Percentiles rank a stretch among this genome's conserved stretches.
phyloP scores from a whole-genome alignment of 2,888 invertebrate species.

The Elmis aenea region DNA sequence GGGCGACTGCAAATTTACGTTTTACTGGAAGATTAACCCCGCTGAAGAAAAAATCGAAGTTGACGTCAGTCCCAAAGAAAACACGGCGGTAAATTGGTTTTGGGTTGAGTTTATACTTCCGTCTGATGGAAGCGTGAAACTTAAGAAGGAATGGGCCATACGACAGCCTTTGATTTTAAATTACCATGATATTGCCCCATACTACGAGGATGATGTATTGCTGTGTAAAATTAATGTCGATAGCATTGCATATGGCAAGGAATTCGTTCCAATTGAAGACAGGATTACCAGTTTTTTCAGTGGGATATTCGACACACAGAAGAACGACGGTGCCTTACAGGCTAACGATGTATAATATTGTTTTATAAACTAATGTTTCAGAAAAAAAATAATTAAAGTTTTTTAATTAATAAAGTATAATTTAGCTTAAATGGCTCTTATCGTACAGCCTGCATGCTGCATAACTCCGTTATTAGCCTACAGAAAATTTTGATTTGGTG shows the following conservation, averaged over 20 bases:
- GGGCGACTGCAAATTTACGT: not conserved
- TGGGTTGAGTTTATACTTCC: conserved; percentile 7
- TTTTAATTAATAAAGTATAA: too few species aligned
- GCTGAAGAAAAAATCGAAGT: conserved; percentile 6
- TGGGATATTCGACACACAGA: too few species aligned
- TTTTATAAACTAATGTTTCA: too few species aligned
- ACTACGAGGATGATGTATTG: conserved; percentile 5
- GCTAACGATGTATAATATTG: too few species aligned
- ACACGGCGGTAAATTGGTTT: conserved; percentile 4
- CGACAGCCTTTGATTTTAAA: conserved; percentile 2
- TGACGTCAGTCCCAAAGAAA: conserved; percentile 4
- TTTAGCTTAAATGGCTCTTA: too few species aligned
- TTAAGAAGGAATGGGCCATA: conserved; percentile 11
- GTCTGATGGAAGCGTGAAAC: not conserved
- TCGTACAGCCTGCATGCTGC: too few species aligned
- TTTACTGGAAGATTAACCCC: conserved; percentile 12
- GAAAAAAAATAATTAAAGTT: too few species aligned
- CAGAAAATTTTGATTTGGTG: too few species aligned
- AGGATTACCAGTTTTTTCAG: too few species aligned
- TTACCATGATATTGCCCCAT: conserved; percentile 4
- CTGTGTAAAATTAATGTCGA: conserved; percentile 5
- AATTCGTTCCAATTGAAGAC: not conserved
- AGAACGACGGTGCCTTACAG: too few species aligned
- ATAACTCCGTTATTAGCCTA: too few species aligned
- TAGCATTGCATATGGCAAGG: not conserved